Conservation (phyloP, 2,113 vertebrate genomes). For the Megaleporinus macrocephalus region DNA sequence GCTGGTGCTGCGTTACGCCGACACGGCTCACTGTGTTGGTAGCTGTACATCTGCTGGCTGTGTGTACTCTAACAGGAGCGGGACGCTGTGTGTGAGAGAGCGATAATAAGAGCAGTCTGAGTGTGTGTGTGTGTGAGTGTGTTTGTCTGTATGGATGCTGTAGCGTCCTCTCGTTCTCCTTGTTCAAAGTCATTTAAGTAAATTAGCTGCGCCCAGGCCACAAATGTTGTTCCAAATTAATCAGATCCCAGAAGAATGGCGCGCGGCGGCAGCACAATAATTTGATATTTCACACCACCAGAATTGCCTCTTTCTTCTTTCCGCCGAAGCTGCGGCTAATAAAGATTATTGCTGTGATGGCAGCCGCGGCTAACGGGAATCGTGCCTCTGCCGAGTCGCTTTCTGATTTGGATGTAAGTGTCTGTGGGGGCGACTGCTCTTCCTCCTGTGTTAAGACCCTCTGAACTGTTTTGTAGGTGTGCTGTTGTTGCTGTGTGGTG, state of each 20-base stretch:
- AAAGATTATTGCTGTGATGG: neutral
- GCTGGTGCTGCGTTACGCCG: too few species aligned
- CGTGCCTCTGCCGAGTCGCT: neutral
- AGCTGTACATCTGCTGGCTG: neutral
- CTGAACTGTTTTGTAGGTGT: neutral
- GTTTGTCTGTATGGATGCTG: conserved; percentile 8
- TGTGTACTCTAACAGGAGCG: neutral
- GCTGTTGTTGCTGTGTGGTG: neutral
- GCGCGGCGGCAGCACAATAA: conserved; percentile 41
- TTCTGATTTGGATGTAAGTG: neutral
- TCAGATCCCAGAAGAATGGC: conserved; percentile 31
- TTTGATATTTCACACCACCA: conserved; percentile 48
- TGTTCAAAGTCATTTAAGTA: conserved; percentile 42
- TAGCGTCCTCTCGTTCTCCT: conserved; percentile 25
- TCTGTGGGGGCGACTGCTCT: neutral
- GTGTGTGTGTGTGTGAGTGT: conserved; percentile 31
- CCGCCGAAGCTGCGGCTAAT: neutral
- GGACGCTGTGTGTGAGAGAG: neutral
- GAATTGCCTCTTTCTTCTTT: conserved; percentile 16
- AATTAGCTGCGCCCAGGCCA: conserved; percentile 38
- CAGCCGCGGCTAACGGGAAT: neutral
- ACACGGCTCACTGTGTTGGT: too few species aligned
- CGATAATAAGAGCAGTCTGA: neutral
- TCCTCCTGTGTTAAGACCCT: too few species aligned
- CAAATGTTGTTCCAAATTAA: conserved; percentile 50